Base-by-base conservation (phyloP, 2,888 invertebrate genomes). In the Hofmannophila pseudospretella region DNA sequence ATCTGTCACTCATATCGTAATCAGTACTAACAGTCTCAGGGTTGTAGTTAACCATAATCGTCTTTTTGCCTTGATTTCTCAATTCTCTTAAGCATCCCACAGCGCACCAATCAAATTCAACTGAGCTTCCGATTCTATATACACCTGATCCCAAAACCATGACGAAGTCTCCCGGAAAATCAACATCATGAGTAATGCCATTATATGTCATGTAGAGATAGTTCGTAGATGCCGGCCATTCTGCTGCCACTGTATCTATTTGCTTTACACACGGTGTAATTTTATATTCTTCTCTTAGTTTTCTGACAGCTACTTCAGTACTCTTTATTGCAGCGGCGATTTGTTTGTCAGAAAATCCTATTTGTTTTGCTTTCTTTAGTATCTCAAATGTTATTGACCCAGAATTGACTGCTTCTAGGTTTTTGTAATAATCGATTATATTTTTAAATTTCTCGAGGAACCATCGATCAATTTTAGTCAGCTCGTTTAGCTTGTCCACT, bases 1-100 rank as follows among this genome's bases (percentile, higher is more conserved):
- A 87, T 16, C 98, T 89, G 76, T 99, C 98, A 62, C 98, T 98
- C 96, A 99, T 98, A 61, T 99, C 99, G 66, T 99, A 99, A 78
- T 99, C 99, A 0, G 99, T 99, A 73, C 98, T 98, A 2, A 99
- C 99, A 0, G 99, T 99, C 85, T 99, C 99, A 0, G 99, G 99
- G 77, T 99, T 99, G 68, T 97, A 99, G 77, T 99, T 99, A 0
- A 99, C 91, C 98, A 99, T 99, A 19, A 99, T 96, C 0, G 99
- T 99, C 55, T 96, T 94, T 51, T 91, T 92, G 1, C 93, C 94
- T 42, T 98, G 89, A 69, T 94, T 93, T 49, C 96, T 89, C 8
- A 99, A 80, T 73, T 99, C 98, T 39, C 96, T 89, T 30, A 99
- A 88, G 67, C 99, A 99, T 25, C 98, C 96, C 0, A 99, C 99